Base-by-base conservation (phyloP, 2,888 invertebrate genomes). In the Bhutanitis thaidina region DNA sequence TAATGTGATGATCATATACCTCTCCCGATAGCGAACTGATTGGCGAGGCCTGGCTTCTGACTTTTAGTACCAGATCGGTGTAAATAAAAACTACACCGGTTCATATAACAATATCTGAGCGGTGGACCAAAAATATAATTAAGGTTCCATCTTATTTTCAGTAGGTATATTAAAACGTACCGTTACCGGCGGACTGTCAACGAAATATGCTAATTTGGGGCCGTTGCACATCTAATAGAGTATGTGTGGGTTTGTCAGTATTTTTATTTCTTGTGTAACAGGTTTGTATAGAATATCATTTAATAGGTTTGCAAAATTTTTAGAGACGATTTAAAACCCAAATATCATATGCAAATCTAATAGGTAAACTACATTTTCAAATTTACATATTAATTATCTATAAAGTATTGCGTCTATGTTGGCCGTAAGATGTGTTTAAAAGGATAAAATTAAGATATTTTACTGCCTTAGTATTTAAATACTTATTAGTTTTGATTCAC, bases 111-210 rank as follows among this genome's bases (percentile, higher is more conserved):
- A 20, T 5, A 20, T 3, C 20, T 5, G 20, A 20, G 2, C 5
- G 20, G 20, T 3, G 2, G 20, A 20, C 2, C 20, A 2, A 20
- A 20, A 2, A 20, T 20, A 20, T 20, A 20, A 20, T 20, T 20
- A 20, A 20, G 3, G 20, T 20, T 8, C 27, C 27, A 27, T 7
- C 20, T 20, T 3, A 20, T 7, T 27, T 27, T 27, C 7, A 27
- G 27, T 27, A 3, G 8, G 27, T 27, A 8, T 27, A 27, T 8
- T 27, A 8, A 27, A 36, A 36, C 1, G 8, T 29, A 37, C 45
- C 45, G 37, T 45, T 45, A 45, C 15, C n/a, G 7, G 15, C 29
- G 37, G 45, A 44, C 44, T 44, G 36, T 44, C 27, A 36, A 36
- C 36, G 15, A 29, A 44, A 36, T 44, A 44, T 44, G 36, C 27